Percentiles rank a stretch among this genome's conserved stretches.
Conservation (phyloP, 2,113 vertebrate genomes). For the Capreolus pygargus region DNA sequence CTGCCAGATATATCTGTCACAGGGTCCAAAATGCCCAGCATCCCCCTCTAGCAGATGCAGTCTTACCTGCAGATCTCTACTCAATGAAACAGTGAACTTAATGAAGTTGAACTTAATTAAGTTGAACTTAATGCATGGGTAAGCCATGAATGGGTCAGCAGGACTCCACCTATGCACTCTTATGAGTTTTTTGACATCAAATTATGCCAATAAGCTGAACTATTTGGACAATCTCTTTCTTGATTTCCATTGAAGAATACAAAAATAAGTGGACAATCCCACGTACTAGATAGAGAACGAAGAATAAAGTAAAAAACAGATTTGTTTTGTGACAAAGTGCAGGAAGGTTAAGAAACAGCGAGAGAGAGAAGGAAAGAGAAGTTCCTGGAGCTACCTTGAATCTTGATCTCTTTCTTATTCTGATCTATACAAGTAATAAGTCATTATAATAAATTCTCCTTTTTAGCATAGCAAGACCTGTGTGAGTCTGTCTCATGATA, state of each 20-base stretch:
- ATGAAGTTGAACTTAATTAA: neutral
- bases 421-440: neutral
- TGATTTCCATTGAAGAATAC: neutral
- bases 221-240: neutral
- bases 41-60: neutral
- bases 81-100: neutral
- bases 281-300: neutral
- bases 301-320: neutral
- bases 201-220: neutral
- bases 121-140: fast-evolving
- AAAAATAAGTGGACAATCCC: neutral
- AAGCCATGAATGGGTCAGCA: neutral
- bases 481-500: neutral
- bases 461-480: neutral
- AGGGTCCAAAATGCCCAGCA: neutral
- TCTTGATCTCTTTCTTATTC: neutral
- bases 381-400: neutral
- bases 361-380: neutral
- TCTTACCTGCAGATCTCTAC: neutral
- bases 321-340: neutral
- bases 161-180: neutral
- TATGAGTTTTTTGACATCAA: neutral
- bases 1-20: neutral
- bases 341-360: neutral
- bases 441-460: neutral